Evolutionary conservation across 1,140 invertebrate genomes (phyloP), one percentile per base, ranked within the genome.

Genomic region (Pogonognathellus flavescens): DNA sequence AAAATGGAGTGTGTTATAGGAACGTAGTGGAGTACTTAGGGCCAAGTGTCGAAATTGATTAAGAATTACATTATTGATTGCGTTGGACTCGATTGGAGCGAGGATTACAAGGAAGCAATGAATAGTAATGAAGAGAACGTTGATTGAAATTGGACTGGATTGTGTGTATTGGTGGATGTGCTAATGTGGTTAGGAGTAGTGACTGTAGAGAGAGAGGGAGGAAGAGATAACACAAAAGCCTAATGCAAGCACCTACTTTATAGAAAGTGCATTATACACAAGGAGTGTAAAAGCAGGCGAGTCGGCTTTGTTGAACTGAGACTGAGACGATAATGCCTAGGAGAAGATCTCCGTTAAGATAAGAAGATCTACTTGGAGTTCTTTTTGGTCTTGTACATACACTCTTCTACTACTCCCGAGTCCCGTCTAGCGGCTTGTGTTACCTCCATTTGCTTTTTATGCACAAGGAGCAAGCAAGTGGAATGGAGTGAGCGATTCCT

Each of bases 61-160:
- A 66, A 25, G 62, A 66, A 66, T 66, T 66, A 66, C 3, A 66
- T 60, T 66, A 66, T 66, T 66, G 62, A 66, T 66, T 66, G 62
- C 10, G 62, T 13, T 0, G 9, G 14, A 25, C 14, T 66, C 62
- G 62, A 66, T 66, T 66, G 20, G 62, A 25, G 62, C 25, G 25
- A 66, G 25, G 22, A 66, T 31, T 66, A 66, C 20, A 66, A 25
- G 62, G 5, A 13, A 14, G 62, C 62, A 66, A 66, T 66, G 62
- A 66, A 66, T 66, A 31, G 62, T 66, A 66, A 66, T 25, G 62
- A 1, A 20, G 18, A 22, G 62, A 25, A 14, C 9, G 22, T 11
- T 14, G 60, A 8, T 66, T 31, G 60, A 55, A 16, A 14, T 55
- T 55, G 16, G 53, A 55, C 53, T 55, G 53, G 53, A 25, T 11